Evolutionary conservation across 2,888 invertebrate genomes (phyloP).

Genomic region (Cynaeus angustus): DNA sequence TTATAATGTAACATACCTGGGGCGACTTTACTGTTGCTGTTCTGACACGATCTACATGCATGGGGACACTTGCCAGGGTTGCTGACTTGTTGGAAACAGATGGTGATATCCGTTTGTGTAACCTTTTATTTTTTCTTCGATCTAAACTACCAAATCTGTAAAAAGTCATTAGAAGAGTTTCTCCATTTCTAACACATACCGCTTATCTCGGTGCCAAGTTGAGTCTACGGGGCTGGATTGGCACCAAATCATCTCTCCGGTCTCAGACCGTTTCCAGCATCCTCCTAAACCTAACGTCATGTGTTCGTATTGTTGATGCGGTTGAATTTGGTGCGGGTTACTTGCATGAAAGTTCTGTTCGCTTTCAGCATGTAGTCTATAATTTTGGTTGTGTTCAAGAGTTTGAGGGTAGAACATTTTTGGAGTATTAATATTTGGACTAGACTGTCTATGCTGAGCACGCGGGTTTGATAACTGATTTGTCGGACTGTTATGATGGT

Average conservation of each 20-base stretch:
- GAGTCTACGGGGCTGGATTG: conserved; percentile 62
- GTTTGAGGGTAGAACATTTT: conserved; percentile 59
- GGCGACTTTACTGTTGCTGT: conserved; percentile 64
- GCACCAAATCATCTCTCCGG: conserved; percentile 69
- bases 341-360: conserved; percentile 46
- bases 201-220: conserved; percentile 68
- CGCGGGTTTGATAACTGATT: conserved; percentile 31
- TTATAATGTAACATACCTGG: conserved; percentile 57
- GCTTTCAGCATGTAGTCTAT: conserved; percentile 48
- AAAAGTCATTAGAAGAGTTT: not conserved
- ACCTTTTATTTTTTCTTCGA: conserved; percentile 73
- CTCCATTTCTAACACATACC: conserved; percentile 55
- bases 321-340: conserved; percentile 68
- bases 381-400: conserved; percentile 53
- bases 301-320: conserved; percentile 70
- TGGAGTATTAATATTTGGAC: conserved; percentile 57
- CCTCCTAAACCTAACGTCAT: conserved; percentile 68
- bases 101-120: conserved; percentile 68
- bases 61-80: conserved; percentile 63
- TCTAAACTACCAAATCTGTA: conserved; percentile 77
- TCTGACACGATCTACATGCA: conserved; percentile 63
- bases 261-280: conserved; percentile 68
- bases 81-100: conserved; percentile 67
- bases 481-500: conserved; percentile 36
- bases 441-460: conserved; percentile 58